Evolutionary conservation across 2,888 invertebrate species (phyloP).

Genomic region (Malthinus flaveolus): DNA sequence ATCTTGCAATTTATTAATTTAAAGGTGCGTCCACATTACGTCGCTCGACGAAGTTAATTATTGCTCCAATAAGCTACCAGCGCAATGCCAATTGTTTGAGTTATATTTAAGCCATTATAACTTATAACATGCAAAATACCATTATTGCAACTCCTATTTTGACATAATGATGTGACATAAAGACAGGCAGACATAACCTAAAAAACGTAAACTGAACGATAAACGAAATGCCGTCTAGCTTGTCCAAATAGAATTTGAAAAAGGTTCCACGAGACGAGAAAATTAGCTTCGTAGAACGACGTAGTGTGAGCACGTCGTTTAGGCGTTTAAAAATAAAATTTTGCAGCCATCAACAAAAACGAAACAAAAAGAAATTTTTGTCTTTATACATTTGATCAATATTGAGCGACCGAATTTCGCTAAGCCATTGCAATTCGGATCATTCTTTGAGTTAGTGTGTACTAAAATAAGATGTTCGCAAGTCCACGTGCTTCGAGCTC

Average conservation of each 20-base stretch:
- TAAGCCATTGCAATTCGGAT: constrained; percentile 40
- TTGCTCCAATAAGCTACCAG: no score
- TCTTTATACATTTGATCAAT: constrained; percentile 30
- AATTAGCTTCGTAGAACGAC: neutral
- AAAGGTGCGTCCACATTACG: no score
- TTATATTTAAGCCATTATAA: no score
- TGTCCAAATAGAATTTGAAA: neutral
- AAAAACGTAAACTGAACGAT: neutral
- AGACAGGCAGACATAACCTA: neutral
- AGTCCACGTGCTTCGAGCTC: constrained; percentile 39
- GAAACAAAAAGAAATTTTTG: constrained; percentile 21
- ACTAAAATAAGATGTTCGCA: constrained; percentile 44
- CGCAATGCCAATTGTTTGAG: no score
- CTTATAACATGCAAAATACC: no score
- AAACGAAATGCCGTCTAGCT: neutral
- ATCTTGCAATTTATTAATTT: no score
- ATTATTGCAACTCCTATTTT: no score
- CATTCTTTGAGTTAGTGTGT: constrained; percentile 40
- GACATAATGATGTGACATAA: no score
- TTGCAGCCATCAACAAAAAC: constrained; percentile 4
- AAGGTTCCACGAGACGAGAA: neutral
- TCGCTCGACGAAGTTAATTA: no score
- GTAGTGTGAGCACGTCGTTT: no score
- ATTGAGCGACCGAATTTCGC: constrained; percentile 21
- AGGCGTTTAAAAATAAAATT: no score